Evolutionary conservation across 1,140 invertebrate species (phyloP).

Genomic region (Bombus waltoni): DNA sequence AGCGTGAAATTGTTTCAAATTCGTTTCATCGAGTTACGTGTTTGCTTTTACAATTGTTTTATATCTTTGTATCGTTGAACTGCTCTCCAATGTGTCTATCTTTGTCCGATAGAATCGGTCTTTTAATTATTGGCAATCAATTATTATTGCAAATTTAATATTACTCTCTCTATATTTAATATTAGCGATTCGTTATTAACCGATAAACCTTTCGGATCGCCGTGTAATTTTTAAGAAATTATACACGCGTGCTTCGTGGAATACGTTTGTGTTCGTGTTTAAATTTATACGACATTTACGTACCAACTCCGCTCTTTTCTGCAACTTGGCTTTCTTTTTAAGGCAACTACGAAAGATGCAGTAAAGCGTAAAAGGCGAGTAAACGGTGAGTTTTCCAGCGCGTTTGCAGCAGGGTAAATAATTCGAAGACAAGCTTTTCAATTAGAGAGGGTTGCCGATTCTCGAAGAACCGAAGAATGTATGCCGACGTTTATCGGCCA

Average conservation of each 20-base stretch:
- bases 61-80: background rate
- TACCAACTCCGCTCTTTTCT: accelerated
- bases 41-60: background rate
- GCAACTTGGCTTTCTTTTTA: background rate
- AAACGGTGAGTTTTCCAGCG: background rate
- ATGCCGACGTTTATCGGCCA: background rate
- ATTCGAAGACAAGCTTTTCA: background rate
- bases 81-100: background rate
- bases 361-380: background rate
- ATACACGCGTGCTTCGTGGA: too few species aligned
- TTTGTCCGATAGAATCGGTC: background rate
- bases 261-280: background rate
- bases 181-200: too few species aligned
- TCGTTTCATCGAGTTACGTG: background rate
- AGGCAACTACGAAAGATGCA: background rate
- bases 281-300: background rate
- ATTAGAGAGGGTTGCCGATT: background rate
- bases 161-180: too few species aligned
- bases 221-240: background rate
- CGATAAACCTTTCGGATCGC: too few species aligned
- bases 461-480: background rate
- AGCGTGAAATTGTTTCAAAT: background rate
- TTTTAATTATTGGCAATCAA: too few species aligned
- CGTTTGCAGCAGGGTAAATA: background rate
- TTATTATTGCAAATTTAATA: too few species aligned